Evolutionary conservation across 2,113 vertebrate species (phyloP).

Genomic region (Prochilodus magdalenae): DNA sequence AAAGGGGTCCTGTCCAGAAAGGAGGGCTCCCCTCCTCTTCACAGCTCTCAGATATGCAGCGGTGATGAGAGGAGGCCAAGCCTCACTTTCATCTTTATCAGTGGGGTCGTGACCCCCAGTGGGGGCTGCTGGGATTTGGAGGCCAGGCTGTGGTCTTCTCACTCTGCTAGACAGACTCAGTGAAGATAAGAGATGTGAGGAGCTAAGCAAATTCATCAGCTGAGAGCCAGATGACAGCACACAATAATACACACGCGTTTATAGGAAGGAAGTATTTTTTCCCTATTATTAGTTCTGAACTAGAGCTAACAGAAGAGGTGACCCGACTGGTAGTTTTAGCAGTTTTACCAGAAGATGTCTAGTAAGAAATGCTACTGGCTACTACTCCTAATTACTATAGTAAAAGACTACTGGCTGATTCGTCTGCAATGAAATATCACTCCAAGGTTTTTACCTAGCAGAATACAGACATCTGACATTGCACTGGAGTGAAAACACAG

Average conservation of each 20-base stretch:
- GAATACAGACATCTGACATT: too few species aligned
- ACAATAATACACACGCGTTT: background rate
- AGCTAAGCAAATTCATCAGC: background rate
- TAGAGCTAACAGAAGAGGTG: background rate
- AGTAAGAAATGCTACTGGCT: too few species aligned
- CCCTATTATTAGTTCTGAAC: too few species aligned
- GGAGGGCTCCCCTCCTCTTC: background rate
- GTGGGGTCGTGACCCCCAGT: slow-evolving; percentile 48
- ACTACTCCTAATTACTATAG: too few species aligned
- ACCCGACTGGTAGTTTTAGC: too few species aligned
- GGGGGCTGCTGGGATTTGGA: slow-evolving; percentile 43
- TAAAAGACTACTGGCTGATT: too few species aligned
- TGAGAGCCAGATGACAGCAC: background rate
- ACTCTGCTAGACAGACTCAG: background rate
- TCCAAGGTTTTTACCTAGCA: too few species aligned
- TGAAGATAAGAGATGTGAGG: slow-evolving; percentile 22
- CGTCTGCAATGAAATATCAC: too few species aligned
- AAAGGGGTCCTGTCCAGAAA: background rate
- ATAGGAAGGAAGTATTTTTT: too few species aligned
- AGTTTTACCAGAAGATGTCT: too few species aligned
- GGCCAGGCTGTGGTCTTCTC: slow-evolving; percentile 3
- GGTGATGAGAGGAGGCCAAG: slow-evolving; percentile 19
- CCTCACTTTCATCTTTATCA: slow-evolving; percentile 69
- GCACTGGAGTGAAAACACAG: too few species aligned
- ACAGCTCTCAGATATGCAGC: slow-evolving; percentile 22